These are phyloP conservation scores for Ascaphus truei DNA, from an alignment of 2,113 vertebrate species.

Conservation along the genomic window DNA sequence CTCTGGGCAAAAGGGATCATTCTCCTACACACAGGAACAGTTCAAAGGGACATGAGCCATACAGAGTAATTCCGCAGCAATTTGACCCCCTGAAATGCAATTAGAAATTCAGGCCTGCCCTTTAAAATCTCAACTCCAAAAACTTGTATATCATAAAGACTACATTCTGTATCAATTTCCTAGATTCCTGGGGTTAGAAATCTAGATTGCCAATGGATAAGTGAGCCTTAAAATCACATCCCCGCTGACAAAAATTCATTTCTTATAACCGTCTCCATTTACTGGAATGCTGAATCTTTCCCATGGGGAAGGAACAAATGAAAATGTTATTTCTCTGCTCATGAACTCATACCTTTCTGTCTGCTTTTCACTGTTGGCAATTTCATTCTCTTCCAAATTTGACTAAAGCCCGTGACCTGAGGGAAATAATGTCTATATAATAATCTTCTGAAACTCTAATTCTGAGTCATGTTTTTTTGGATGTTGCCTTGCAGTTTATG, in stretches of 20 bases:
- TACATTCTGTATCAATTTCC: slow-evolving; percentile 86
- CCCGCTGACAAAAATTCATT: slow-evolving; percentile 91
- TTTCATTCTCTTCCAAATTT: slow-evolving; percentile 97
- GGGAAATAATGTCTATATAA: slow-evolving; percentile 98
- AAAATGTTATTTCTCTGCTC: slow-evolving; percentile 99
- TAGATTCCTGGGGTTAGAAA: slow-evolving; percentile 92
- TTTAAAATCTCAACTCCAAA: slow-evolving; percentile 64
- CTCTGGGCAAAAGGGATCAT: slow-evolving; percentile 44
- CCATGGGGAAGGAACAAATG: slow-evolving; percentile 96
- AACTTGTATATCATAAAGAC: slow-evolving; percentile 85
- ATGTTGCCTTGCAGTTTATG: slow-evolving; percentile 80
- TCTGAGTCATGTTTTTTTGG: slow-evolving; percentile 78
- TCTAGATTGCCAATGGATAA: slow-evolving; percentile 98
- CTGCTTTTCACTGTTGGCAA: slow-evolving; percentile 94
- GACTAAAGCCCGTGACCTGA: slow-evolving; percentile 95
- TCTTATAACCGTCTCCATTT: slow-evolving; percentile 98
- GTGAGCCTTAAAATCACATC: slow-evolving; percentile 98
- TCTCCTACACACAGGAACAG: slow-evolving; percentile 43
- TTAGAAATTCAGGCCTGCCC: slow-evolving; percentile 49
- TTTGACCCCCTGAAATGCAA: slow-evolving; percentile 52
- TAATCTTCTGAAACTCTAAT: slow-evolving; percentile 94
- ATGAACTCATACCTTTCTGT: slow-evolving; percentile 96
- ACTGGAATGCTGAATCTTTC: slow-evolving; percentile 91
- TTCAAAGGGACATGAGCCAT: slow-evolving; percentile 52
- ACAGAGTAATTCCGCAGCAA: slow-evolving; percentile 48